phyloP scores from a whole-genome alignment of 2,797 vertebrate genomes.

The Helicolenus hilgendorfi region DNA sequence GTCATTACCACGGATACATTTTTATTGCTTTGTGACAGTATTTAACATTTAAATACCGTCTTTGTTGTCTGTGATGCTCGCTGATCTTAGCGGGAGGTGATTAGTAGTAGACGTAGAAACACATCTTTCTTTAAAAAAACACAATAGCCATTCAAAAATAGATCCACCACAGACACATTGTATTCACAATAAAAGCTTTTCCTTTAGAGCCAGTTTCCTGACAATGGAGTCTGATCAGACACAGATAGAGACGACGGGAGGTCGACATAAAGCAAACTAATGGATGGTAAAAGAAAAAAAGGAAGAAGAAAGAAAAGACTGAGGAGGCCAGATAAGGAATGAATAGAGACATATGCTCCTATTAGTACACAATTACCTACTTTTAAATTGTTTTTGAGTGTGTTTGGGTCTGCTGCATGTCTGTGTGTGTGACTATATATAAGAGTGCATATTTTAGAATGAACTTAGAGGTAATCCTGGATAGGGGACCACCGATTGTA shows the following conservation, averaged over 20 bases:
- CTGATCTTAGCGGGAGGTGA: conserved; percentile 30
- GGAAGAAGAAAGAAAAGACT: conserved; percentile 25
- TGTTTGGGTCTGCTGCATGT: conserved; percentile 10
- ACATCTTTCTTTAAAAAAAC: conserved; percentile 13
- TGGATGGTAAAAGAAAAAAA: conserved; percentile 16
- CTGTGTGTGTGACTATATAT: not conserved
- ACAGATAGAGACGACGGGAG: conserved; percentile 35
- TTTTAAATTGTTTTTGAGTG: conserved; percentile 25
- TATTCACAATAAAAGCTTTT: conserved; percentile 20
- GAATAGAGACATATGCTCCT: conserved; percentile 44
- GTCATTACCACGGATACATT: not conserved
- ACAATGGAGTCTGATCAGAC: conserved; percentile 48
- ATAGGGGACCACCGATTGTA: not conserved
- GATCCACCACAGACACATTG: conserved; percentile 1
- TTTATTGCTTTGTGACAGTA: conserved; percentile 33
- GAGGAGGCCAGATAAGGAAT: conserved; percentile 45
- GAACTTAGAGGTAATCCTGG: not conserved
- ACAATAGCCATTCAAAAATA: not conserved
- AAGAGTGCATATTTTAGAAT: not conserved
- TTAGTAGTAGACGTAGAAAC: conserved; percentile 11
- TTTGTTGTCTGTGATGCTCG: not conserved
- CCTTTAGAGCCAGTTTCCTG: conserved; percentile 31
- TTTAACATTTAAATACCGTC: conserved; percentile 34
- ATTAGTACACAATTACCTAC: conserved; percentile 54
- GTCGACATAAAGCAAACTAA: conserved; percentile 54